phyloP scores from a whole-genome alignment of 2,797 vertebrate species.

The Iguana delicatissima region DNA sequence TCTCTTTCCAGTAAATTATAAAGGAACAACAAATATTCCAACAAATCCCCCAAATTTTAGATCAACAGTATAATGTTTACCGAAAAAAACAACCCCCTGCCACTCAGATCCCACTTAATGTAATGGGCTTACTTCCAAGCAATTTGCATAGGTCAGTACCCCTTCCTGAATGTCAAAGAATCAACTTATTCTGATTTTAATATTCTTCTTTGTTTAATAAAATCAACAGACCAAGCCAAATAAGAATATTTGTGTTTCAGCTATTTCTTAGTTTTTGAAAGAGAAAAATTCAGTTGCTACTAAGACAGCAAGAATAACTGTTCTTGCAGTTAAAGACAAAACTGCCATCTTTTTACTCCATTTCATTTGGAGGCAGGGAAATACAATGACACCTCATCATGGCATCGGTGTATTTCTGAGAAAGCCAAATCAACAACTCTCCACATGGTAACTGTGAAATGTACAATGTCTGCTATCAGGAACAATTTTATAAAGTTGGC shows the following conservation, averaged over 20 bases:
- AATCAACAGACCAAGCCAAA: constrained; percentile 62
- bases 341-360: constrained; percentile 62
- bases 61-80: constrained; percentile 48
- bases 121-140: background rate
- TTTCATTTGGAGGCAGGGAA: constrained; percentile 68
- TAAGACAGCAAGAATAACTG: constrained; percentile 53
- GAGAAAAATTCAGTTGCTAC: constrained; percentile 54
- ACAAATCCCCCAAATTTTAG: constrained; percentile 48
- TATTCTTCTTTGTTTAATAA: constrained; percentile 55
- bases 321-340: constrained; percentile 70
- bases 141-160: background rate
- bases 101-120: background rate
- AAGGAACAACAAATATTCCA: constrained; percentile 21
- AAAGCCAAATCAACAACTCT: constrained; percentile 80
- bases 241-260: constrained; percentile 55
- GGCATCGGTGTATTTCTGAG: constrained; percentile 79
- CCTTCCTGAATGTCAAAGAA: constrained; percentile 8
- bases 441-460: constrained; percentile 82
- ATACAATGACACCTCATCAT: constrained; percentile 79
- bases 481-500: constrained; percentile 81
- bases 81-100: background rate
- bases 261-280: constrained; percentile 28
- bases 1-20: constrained; percentile 33
- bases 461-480: constrained; percentile 79
- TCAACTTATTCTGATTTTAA: constrained; percentile 37